Base-by-base conservation (phyloP, 2,888 invertebrate species). In the Melieria crassipennis region DNA sequence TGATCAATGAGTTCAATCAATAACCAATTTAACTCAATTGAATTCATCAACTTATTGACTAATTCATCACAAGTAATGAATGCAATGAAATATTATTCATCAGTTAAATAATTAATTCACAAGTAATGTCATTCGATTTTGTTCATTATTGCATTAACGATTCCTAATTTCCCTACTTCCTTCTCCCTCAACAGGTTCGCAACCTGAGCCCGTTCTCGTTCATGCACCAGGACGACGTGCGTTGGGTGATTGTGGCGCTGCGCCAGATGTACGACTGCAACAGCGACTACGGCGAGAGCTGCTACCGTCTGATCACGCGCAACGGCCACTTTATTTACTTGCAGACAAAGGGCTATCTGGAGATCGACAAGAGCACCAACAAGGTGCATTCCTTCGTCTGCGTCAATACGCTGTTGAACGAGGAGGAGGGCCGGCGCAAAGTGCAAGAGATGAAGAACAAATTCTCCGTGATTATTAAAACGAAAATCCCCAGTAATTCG, bases 201-300 rank as follows among this genome's bases (percentile, higher is more conserved):
- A 96, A 96, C 13, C 88, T 92, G 74, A 94, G 94, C 73, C 96
- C 96, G 7, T 97, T 97, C 87, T 91, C 92, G 69, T 96, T 93
- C 84, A 96, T 97, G 93, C 95, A 95, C 85, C 90, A 91, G 83
- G 95, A 96, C 78, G 96, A 97, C 88, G 93, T 94, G 1, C 91
- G 93, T 80, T 95, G 94, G 93, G 94, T 95, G 0, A 92, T 95
- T 84, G 93, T 95, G 82, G 96, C 95, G 0, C 88, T 96, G 67
- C 88, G 94, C 76, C 94, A 95, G 87, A 96, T 96, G 95, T 95
- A 95, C 86, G 94, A 94, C 84, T 91, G 91, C 79, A 93, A 92
- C 71, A 93, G 92, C 82, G 93, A 93, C 77, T 92, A 91, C 85
- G 96, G 96, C 3, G 91, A 92, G 78, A 95, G 95, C 52, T 95